Evolutionary conservation across 1,140 invertebrate genomes (phyloP).

Genomic region (Dinothrombium tinctorium): DNA sequence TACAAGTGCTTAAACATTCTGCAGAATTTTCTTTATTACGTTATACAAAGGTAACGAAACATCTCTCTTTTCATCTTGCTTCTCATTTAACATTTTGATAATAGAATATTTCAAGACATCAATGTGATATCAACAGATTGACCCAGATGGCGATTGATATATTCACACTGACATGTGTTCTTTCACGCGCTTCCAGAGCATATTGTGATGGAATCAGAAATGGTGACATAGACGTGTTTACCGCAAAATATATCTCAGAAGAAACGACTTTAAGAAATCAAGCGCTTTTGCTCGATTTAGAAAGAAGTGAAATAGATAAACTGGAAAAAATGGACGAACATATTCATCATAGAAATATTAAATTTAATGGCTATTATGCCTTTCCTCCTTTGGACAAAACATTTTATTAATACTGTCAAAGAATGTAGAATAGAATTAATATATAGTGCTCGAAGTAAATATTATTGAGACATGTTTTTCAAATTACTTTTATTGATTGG

Average conservation of each 20-base stretch:
- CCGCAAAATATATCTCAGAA: neutral
- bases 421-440: neutral
- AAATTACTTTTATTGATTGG: neutral
- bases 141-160: slow-evolving; percentile 32
- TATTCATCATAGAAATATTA: slow-evolving; percentile 1
- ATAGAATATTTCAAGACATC: slow-evolving; percentile 23
- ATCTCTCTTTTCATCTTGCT: neutral
- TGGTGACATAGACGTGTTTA: slow-evolving; percentile 42
- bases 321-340: neutral
- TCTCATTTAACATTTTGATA: neutral
- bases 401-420: neutral
- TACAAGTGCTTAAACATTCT: neutral
- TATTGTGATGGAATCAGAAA: slow-evolving; percentile 38
- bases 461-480: neutral
- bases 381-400: neutral
- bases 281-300: neutral
- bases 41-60: neutral
- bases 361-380: slow-evolving; percentile 1
- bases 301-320: neutral
- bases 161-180: slow-evolving; percentile 27
- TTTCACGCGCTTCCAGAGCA: slow-evolving; percentile 36
- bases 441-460: no score
- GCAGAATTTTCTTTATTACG: neutral
- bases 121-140: slow-evolving; percentile 28
- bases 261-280: neutral